Evolutionary conservation across 2,797 vertebrate genomes (phyloP), one percentile per base, ranked within the genome.

Genomic region (Ceryle rudis): DNA sequence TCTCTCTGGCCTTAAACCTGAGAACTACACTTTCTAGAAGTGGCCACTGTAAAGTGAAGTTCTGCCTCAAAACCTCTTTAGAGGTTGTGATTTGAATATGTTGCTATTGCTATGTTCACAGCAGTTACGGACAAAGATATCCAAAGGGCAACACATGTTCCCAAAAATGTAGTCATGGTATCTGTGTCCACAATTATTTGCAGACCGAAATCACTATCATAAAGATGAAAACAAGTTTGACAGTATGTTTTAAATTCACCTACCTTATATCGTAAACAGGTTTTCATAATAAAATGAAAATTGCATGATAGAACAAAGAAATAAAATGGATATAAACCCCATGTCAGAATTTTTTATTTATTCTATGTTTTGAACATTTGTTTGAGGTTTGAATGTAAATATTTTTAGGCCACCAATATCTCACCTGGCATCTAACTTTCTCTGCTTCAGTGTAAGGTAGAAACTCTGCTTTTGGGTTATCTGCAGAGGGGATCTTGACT

Each of bases 381-480:
- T 73, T 92, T 87, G 72, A 57, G 87, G 62, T 69, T 93, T 91
- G 65, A 73, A 70, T 46, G 46, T 52, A 42, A 82, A 58, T 72
- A 64, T 73, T 95, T 94, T 95, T 88, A 88, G 58, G 25, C 19
- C 1, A 4, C 15, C 22, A 41, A 11, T 88, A 95, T 90, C 89
- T 94, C 47, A 84, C 58, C 66, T 84, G 77, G 10, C 62, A 93
- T 91, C 83, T 94, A 62, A 69, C 55, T 85, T 91, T 86, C 41
- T 90, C 54, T 95, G 60, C 52, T 88, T 82, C 79, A 44, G 26
- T 72, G 7, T 80, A 89, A 93, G 79, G 73, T 96, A 72, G 81
- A 94, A 95, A 57, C 80, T 89, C 58, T 90, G 65, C 78, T 80
- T 96, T 86, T 86, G 37, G 85, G 89, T 96, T 96, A 93, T 92